phyloP scores from a whole-genome alignment of 2,888 invertebrate genomes.

The Linnaemya vulpina region DNA sequence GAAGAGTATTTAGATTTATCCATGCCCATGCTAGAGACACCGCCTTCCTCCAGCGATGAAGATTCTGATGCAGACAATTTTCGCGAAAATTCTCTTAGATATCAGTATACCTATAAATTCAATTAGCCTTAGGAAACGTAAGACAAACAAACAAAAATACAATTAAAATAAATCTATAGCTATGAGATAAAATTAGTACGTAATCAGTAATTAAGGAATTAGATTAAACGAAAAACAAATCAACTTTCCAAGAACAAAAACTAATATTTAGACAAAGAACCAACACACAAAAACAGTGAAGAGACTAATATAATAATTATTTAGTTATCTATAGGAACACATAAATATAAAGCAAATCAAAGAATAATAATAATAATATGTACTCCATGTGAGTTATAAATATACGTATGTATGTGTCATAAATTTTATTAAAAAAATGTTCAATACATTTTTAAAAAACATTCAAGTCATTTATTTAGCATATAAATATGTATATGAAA shows the following conservation, averaged over 20 bases:
- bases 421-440: background rate
- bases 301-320: slow-evolving; percentile 33
- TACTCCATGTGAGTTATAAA: background rate
- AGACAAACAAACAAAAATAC: background rate
- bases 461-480: background rate
- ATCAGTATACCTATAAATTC: slow-evolving; percentile 81
- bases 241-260: slow-evolving; percentile 35
- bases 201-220: slow-evolving; percentile 22
- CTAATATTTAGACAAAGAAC: slow-evolving; percentile 8
- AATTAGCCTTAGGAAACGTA: slow-evolving; percentile 73
- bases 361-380: slow-evolving; percentile 13
- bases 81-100: slow-evolving; percentile 77
- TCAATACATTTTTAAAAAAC: background rate
- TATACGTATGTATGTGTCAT: no score
- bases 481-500: background rate
- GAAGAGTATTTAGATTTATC: slow-evolving; percentile 96
- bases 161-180: background rate
- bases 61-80: slow-evolving; percentile 78
- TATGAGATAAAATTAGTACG: slow-evolving; percentile 34
- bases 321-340: slow-evolving; percentile 38
- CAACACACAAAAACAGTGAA: slow-evolving; percentile 31
- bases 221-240: slow-evolving; percentile 15
- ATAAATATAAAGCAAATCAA: slow-evolving; percentile 13
- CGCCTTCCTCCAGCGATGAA: slow-evolving; percentile 91
- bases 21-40: slow-evolving; percentile 92